Conservation (phyloP, 2,797 vertebrate genomes). For the Anguilla obscura region DNA sequence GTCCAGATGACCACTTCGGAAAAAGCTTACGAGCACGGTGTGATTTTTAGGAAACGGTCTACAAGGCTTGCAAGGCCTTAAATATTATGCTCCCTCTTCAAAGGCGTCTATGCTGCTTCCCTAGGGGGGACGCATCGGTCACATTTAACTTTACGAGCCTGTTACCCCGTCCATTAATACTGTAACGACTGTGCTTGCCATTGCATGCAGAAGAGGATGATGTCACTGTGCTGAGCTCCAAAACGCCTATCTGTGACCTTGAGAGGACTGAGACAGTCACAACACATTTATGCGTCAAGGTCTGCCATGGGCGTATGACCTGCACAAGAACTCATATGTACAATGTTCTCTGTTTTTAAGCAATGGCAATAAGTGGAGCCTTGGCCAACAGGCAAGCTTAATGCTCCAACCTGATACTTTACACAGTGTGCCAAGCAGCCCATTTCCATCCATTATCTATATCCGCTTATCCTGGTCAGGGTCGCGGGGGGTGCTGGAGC, state of each 20-base stretch:
- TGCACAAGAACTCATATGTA: neutral
- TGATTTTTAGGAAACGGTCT: neutral
- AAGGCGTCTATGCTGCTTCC: neutral
- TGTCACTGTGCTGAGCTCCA: neutral
- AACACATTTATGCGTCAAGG: neutral
- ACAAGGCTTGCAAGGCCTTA: neutral
- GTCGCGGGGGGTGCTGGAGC: too few species aligned
- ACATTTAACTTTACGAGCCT: conserved; percentile 14
- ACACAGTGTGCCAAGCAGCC: too few species aligned
- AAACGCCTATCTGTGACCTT: neutral
- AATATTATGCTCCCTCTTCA: neutral
- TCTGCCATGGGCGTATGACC: neutral
- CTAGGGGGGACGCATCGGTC: neutral
- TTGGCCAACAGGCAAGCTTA: neutral
- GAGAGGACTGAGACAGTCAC: neutral
- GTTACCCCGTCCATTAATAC: neutral
- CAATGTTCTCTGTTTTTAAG: neutral
- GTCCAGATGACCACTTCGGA: neutral
- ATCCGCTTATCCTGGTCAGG: too few species aligned
- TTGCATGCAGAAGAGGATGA: neutral
- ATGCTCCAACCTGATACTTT: neutral
- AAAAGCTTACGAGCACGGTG: neutral
- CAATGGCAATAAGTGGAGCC: neutral
- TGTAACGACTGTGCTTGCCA: neutral
- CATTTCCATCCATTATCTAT: too few species aligned